phyloP scores from a whole-genome alignment of 2,888 invertebrate species.

The Caenorhabditis doughertyi region DNA sequence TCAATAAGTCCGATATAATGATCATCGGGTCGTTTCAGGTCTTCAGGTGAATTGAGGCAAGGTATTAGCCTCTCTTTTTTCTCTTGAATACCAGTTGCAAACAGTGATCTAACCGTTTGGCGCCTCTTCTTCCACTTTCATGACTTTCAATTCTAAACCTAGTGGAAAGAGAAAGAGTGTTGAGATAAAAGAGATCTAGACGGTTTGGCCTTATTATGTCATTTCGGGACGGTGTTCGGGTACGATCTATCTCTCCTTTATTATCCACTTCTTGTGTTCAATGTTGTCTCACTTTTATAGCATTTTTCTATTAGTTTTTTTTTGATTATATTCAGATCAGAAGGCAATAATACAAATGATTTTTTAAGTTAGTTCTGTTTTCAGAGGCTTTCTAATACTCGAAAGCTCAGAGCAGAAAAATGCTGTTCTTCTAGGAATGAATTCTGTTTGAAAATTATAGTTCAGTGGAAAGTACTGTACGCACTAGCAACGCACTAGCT shows the following conservation, averaged over 20 bases:
- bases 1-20: slow-evolving; percentile 61
- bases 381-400: no score
- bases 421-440: no score
- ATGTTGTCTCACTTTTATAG: slow-evolving; percentile 3
- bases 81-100: slow-evolving; percentile 32
- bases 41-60: neutral
- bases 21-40: slow-evolving; percentile 37
- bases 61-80: slow-evolving; percentile 27
- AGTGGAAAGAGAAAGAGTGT: slow-evolving; percentile 22
- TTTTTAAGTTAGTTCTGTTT: neutral
- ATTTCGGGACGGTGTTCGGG: slow-evolving; percentile 54
- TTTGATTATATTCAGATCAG: no score
- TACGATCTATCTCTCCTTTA: neutral
- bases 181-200: slow-evolving; percentile 41
- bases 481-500: no score
- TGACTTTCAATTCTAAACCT: slow-evolving; percentile 3
- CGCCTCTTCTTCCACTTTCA: slow-evolving; percentile 16
- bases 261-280: slow-evolving; percentile 14
- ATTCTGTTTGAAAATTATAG: no score
- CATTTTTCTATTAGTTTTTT: slow-evolving; percentile 2
- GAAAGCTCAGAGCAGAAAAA: no score
- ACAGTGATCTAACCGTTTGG: slow-evolving; percentile 46
- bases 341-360: no score
- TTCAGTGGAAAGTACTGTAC: no score
- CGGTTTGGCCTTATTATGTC: slow-evolving; percentile 53